Evolutionary conservation across 2,113 vertebrate genomes (phyloP).

Genomic region (Henicopernis longicauda): DNA sequence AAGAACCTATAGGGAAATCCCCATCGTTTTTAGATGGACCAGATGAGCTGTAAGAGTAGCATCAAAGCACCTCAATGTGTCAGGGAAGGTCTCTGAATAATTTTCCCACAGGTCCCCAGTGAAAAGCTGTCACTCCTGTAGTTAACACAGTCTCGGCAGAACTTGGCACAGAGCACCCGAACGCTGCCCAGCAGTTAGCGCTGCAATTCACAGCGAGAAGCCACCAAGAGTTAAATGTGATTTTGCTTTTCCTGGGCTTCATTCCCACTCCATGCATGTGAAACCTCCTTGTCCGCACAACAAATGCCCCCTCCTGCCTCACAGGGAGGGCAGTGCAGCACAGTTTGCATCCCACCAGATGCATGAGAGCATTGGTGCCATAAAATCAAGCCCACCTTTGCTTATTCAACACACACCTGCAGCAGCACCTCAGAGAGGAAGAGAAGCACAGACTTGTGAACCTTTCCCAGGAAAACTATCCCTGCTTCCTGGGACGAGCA

Average conservation of each 20-base stretch:
- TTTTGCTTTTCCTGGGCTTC: background rate
- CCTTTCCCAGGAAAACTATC: background rate
- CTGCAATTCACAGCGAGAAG: background rate
- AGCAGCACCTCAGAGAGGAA: background rate
- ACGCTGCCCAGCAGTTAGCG: background rate
- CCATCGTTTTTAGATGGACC: background rate
- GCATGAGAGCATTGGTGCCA: rapidly evolving
- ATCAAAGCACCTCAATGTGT: background rate
- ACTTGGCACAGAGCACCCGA: rapidly evolving
- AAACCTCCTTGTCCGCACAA: background rate
- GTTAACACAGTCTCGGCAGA: background rate
- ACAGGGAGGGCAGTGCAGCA: background rate
- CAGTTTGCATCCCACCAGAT: rapidly evolving
- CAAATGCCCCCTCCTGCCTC: background rate
- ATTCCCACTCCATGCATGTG: background rate
- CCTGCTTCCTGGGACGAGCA: background rate
- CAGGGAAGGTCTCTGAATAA: background rate
- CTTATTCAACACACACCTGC: background rate
- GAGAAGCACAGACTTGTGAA: background rate
- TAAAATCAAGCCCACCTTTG: background rate
- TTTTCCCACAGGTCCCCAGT: background rate
- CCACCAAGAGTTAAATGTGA: background rate
- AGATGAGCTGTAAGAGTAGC: background rate
- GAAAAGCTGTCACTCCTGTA: background rate
- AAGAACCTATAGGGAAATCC: background rate